phyloP scores from a whole-genome alignment of 2,797 vertebrate species.

The Sardinella longiceps region DNA sequence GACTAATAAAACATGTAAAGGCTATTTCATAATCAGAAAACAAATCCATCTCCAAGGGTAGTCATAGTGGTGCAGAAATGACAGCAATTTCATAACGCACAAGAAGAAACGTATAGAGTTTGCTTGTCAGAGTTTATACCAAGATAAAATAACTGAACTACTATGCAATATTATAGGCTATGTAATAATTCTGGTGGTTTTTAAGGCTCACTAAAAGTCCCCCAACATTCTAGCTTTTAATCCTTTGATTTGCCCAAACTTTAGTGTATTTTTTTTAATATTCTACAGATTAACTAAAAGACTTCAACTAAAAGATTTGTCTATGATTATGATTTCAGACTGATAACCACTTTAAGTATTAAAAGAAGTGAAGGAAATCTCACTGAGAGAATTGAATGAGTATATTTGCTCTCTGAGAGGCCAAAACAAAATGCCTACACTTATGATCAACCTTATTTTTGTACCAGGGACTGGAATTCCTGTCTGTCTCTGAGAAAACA shows the following conservation, averaged over 20 bases:
- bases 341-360: not conserved
- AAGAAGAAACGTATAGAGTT: not conserved
- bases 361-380: not conserved
- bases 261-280: not conserved
- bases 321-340: not conserved
- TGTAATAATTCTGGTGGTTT: no score
- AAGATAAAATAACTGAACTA: not conserved
- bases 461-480: slow-evolving; percentile 34
- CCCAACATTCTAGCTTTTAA: not conserved
- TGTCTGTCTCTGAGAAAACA: slow-evolving; percentile 54
- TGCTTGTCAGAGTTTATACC: not conserved
- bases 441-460: slow-evolving; percentile 34
- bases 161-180: not conserved
- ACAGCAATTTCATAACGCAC: not conserved
- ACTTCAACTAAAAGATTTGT: no score
- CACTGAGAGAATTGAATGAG: not conserved
- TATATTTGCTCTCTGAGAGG: no score
- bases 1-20: not conserved
- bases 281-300: no score
- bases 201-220: not conserved
- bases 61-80: not conserved
- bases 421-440: not conserved
- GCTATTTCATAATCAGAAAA: not conserved
- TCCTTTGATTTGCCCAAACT: not conserved
- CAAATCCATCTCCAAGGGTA: not conserved